Base-by-base conservation (phyloP, 2,888 invertebrate genomes). In the Frankliniella fusca region DNA sequence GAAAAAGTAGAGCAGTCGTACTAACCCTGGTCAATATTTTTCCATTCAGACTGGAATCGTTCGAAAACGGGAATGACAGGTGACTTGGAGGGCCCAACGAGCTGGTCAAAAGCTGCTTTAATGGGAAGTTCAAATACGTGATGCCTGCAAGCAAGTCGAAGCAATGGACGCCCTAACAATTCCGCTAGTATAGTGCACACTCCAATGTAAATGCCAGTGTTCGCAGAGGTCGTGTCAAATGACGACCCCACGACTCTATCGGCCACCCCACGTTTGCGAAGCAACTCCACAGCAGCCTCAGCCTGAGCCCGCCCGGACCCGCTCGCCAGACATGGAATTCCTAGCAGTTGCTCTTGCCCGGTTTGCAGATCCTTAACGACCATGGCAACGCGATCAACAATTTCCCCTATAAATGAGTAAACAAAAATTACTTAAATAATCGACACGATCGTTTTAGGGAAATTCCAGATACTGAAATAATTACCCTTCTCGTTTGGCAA, bases 121-220 rank as follows among this genome's bases (percentile, higher is more conserved):
- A 50, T 9, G 9, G 50, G 15, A 9, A 50, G 10, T 50, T 50
- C 50, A 15, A 15, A 9, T 15, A 50, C 65, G 81, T 86, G 86
- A 82, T 86, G 86, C 18, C 83, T 50, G 80, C 86, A 86, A 11
- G 85, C 85, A 10, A 86, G 83, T 28, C 85, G 84, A 10, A 86
- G 82, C 81, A 86, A 82, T 27, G 84, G 84, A 81, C 82, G 84
- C 20, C 83, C 83, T 48, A 87, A 65, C 81, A 82, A 82, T 80
- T 85, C 82, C 83, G 86, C 85, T 48, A 86, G 79, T 15, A 84
- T 70, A 54, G 83, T 82, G 65, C 84, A 84, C n/a, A 85, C 84
- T 82, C 85, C 86, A 80, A 84, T 84, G 48, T 81, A 12, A 48
- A 80, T 83, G 54, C 85, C 86, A 15, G 85, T 82, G 80, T 83